phyloP scores from a whole-genome alignment of 2,888 invertebrate genomes.

The Seira ritae region DNA sequence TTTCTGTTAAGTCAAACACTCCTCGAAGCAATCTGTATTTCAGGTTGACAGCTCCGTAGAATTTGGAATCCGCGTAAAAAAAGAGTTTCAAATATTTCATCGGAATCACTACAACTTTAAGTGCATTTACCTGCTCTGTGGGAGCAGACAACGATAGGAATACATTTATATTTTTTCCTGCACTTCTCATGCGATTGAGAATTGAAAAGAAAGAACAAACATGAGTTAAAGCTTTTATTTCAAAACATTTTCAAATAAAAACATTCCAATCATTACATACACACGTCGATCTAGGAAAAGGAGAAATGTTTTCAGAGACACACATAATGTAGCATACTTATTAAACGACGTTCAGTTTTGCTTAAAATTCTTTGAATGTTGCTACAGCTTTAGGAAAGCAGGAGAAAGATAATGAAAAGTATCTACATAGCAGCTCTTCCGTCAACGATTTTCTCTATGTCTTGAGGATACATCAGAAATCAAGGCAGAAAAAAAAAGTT shows the following conservation, averaged over 20 bases:
- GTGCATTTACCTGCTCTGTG: constrained; percentile 7
- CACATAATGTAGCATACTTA: too few relatives aligned
- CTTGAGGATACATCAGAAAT: background rate
- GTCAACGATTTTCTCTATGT: background rate
- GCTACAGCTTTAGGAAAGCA: background rate
- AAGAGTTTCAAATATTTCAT: background rate
- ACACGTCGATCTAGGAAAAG: constrained; percentile 25
- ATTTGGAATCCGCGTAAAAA: background rate
- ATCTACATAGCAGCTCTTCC: constrained; percentile 22
- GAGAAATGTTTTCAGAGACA: too few relatives aligned
- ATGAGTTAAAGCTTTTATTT: constrained; percentile 53
- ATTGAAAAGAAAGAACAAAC: constrained; percentile 21
- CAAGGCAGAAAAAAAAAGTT: background rate
- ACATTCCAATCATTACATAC: constrained; percentile 50
- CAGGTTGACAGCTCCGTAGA: background rate
- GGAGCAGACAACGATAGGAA: background rate
- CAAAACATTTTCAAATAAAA: constrained; percentile 58
- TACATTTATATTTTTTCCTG: background rate
- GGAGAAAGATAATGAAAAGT: background rate
- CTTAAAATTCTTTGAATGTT: too few relatives aligned
- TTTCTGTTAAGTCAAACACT: background rate
- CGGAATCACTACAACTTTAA: background rate
- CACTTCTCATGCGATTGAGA: background rate
- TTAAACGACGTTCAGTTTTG: too few relatives aligned
- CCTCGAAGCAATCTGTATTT: background rate